These are phyloP conservation scores for Anguilla pacifica DNA, from an alignment of 2,797 vertebrate genomes.

Conservation along the genomic window DNA sequence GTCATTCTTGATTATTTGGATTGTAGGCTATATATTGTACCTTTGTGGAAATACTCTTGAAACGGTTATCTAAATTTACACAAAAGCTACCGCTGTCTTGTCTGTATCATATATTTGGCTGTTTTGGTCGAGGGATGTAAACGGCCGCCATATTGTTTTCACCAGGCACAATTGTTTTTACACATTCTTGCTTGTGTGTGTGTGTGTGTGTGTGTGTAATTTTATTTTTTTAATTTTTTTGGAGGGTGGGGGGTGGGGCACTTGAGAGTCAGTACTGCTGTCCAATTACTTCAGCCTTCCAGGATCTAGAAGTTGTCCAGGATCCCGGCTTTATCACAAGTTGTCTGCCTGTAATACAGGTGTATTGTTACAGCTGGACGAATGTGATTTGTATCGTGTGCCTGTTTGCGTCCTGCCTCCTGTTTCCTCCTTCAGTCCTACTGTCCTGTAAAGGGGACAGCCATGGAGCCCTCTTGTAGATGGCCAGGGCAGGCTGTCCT, in stretches of 20 bases:
- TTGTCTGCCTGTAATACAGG: neutral
- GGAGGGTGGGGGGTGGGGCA: neutral
- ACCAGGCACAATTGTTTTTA: neutral
- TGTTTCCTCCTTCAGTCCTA: too few relatives aligned
- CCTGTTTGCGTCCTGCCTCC: neutral
- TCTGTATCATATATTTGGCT: neutral
- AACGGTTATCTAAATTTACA: neutral
- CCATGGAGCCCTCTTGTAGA: too few relatives aligned
- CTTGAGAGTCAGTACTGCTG: too few relatives aligned
- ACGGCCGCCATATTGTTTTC: neutral
- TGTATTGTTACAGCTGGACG: neutral
- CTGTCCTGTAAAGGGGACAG: too few relatives aligned
- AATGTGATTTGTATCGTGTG: neutral
- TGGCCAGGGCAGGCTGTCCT: neutral
- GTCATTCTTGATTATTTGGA: neutral
- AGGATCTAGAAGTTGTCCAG: neutral
- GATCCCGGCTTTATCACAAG: slow-evolving; percentile 3
- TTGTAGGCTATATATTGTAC: neutral
- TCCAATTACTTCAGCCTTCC: neutral
- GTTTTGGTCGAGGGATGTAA: neutral
- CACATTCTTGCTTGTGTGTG: too few relatives aligned
- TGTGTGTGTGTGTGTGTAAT: too few relatives aligned
- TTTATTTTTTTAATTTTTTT: neutral
- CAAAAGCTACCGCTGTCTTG: neutral
- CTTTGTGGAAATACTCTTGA: neutral